A percentile compares a stretch with the other conserved stretches of the same genome.
phyloP scores from a whole-genome alignment of 2,797 vertebrate genomes.

The Discoglossus pictus region DNA sequence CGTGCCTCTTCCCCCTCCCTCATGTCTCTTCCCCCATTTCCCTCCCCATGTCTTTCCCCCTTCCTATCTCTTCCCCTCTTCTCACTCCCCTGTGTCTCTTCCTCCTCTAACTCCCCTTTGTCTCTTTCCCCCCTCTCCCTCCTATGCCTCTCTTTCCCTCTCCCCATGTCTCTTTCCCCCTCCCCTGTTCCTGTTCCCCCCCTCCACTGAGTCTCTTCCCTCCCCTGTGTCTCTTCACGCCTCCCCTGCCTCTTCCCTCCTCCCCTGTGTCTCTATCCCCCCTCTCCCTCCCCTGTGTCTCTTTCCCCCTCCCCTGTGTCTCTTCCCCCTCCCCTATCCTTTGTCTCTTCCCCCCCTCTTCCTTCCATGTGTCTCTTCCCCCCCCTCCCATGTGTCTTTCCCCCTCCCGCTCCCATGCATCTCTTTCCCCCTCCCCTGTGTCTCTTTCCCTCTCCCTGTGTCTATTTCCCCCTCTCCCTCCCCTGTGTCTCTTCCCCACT shows the following conservation, averaged over 20 bases:
- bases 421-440: too few relatives aligned
- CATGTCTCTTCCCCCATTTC: background rate
- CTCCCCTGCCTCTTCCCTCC: conserved; percentile 21
- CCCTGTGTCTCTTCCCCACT: too few relatives aligned
- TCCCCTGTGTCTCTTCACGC: conserved; percentile 21
- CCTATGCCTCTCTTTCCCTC: conserved; percentile 28
- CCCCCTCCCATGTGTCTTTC: background rate
- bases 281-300: conserved; percentile 23
- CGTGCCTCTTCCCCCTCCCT: too few relatives aligned
- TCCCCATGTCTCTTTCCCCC: conserved; percentile 35
- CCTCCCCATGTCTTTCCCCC: background rate
- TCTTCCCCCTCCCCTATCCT: conserved; percentile 11
- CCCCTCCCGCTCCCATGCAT: too few relatives aligned
- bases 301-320: conserved; percentile 19
- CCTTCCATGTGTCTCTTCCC: conserved; percentile 6
- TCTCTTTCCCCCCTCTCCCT: background rate
- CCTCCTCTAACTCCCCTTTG: too few relatives aligned
- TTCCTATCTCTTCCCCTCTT: too few relatives aligned
- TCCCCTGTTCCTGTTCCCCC: conserved; percentile 21
- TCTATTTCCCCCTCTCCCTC: too few relatives aligned
- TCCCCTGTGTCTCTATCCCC: conserved; percentile 10
- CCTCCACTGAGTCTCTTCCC: conserved; percentile 25
- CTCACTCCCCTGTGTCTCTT: too few relatives aligned
- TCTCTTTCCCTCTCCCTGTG: too few relatives aligned
- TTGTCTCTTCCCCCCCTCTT: background rate